Evolutionary conservation across 2,888 invertebrate genomes (phyloP), one percentile per base, ranked within the genome.

Genomic region (Sminthurides aquaticus): DNA sequence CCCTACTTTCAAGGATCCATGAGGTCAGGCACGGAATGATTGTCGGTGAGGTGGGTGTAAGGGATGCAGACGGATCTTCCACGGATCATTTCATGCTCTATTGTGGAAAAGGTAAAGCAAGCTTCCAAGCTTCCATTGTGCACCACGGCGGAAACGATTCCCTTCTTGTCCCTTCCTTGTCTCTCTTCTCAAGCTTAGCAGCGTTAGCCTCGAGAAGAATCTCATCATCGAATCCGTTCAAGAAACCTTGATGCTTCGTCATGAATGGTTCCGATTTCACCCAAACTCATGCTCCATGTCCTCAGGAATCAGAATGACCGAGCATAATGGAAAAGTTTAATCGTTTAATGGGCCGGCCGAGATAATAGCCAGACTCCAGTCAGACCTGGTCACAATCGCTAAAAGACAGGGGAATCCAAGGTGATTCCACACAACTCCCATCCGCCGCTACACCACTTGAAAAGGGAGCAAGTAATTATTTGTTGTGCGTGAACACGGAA

Each of bases 311-410:
- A 34, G 43, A 20, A 52, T 52, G 52, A 52, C 52, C 52, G 22
- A 52, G 52, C 52, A 52, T 52, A 52, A 52, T 52, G 18, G 52
- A 20, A 22, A 20, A 52, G 52, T 15, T 52, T 52, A 52, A 52
- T 52, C 52, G 52, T 52, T 52, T 52, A 52, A 52, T 52, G 22
- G 52, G 43, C 43, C 43, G 43, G n/a, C 43, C 8, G 15, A 11
- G 43, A 34, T 34, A 34, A 34, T 34, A 15, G 43, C 8, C 43
- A 34, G n/a, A n/a, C n/a, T n/a, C n/a, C n/a, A n/a, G n/a, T n/a
- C n/a, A n/a, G n/a, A n/a, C n/a, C n/a, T n/a, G n/a, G n/a, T n/a
- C n/a, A n/a, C n/a, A n/a, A n/a, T n/a, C n/a, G n/a, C n/a, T n/a
- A n/a, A n/a, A n/a, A n/a, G n/a, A n/a, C n/a, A n/a, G n/a, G n/a